Base-by-base conservation (phyloP, 2,888 invertebrate species). In the Drosophila colorata region DNA sequence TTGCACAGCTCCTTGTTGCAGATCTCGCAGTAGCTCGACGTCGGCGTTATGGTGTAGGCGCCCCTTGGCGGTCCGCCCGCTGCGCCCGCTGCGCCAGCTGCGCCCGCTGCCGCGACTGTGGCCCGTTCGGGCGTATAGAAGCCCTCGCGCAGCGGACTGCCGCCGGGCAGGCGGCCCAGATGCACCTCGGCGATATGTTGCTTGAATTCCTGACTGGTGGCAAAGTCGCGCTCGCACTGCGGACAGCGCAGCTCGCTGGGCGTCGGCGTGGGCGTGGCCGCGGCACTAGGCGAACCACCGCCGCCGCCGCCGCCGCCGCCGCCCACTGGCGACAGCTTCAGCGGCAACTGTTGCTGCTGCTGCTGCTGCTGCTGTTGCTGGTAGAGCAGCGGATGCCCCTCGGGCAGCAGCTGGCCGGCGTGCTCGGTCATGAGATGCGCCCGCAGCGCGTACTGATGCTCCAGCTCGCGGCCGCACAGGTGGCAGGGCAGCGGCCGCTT, bases 1-100 rank as follows among this genome's bases (percentile, higher is more conserved):
- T 99, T 99, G 93, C 99, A 99, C 82, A 99, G 93, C 93, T 99
- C 98, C 93, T 99, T 99, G 93, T 99, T 98, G 93, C 99, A 99
- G 74, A 99, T 98, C 91, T 98, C 98, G 92, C 99, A 99, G 92
- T 98, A 98, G 90, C 97, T 97, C 70, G 96, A 97, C 1, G 97
- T 95, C 0, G 95, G 95, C 0, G 95, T 95, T 0, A 91, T 88
- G 37, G 94, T 94, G 84, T 94, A 93, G 0, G 95, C 94, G 93
- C 41, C 94, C 18, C 65, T 88, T 0, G 80, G 49, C 2, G 78
- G 61, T 13, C 53, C 74, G 0, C 53, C 38, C 6, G 52, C 74
- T 2, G 28, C 74, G 0, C 52, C 38, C 5, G 49, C 74, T 4
- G 20, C 76, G 6, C 28, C 51, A 0, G 13, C 51, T 0, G 60